A percentile compares a stretch with the other conserved stretches of the same genome.
Conservation (phyloP, 2,888 invertebrate species). For the Apodemia zela region DNA sequence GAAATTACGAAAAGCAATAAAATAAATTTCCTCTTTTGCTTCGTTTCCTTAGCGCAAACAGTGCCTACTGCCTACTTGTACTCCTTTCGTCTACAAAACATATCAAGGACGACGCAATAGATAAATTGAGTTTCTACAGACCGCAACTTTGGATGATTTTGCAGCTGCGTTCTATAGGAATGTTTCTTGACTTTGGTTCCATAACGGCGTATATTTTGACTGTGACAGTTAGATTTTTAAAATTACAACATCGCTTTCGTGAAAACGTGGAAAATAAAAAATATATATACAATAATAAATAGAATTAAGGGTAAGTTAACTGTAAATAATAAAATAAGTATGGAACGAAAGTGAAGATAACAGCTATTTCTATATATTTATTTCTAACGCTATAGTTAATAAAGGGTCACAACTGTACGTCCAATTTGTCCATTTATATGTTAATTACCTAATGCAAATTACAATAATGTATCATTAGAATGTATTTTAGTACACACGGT, state of each 20-base stretch:
- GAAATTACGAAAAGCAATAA: constrained; percentile 41
- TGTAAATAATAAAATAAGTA: constrained; percentile 55
- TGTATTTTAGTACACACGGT: constrained; percentile 68
- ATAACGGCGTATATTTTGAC: constrained; percentile 33
- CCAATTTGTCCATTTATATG: constrained; percentile 81
- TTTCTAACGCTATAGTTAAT: constrained; percentile 59
- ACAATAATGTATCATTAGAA: constrained; percentile 77
- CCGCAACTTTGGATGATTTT: constrained; percentile 34
- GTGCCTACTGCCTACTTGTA: constrained; percentile 19
- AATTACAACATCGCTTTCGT: constrained; percentile 18
- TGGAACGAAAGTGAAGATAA: constrained; percentile 71
- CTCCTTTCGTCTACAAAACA: constrained; percentile 40
- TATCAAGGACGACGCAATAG: constrained; percentile 53
- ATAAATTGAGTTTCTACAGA: constrained; percentile 36
- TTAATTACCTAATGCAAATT: constrained; percentile 78
- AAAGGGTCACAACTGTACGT: constrained; percentile 76
- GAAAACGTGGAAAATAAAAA: constrained; percentile 18
- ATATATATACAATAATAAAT: constrained; percentile 33
- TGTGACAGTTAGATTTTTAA: constrained; percentile 14
- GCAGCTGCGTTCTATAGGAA: constrained; percentile 40
- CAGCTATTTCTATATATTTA: constrained; percentile 50
- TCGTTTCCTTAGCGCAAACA: constrained; percentile 39
- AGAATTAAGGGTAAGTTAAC: constrained; percentile 34
- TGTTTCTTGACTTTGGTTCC: constrained; percentile 73
- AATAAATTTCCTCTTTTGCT: constrained; percentile 36